These are phyloP conservation scores for Saccostrea glomerata DNA, from an alignment of 1,140 invertebrate species.

Conservation along the genomic window DNA sequence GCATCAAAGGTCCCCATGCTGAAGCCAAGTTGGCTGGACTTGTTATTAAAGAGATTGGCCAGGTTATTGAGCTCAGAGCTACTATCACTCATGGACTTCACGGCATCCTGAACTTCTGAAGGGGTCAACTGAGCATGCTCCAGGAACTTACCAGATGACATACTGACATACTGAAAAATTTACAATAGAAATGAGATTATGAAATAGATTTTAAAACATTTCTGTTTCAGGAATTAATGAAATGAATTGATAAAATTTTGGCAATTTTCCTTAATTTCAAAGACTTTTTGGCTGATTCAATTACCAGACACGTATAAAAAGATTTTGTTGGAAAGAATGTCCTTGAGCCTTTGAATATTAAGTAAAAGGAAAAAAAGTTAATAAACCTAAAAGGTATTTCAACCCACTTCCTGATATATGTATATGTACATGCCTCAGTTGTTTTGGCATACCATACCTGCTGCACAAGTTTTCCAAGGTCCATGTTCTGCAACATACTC, in stretches of 20 bases:
- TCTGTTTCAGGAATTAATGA: not conserved
- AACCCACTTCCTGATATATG: no score
- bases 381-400: no score
- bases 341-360: not conserved
- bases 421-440: not conserved
- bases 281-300: not conserved
- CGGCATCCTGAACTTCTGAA: not conserved
- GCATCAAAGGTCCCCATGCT: not conserved
- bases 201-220: not conserved
- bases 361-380: not conserved
- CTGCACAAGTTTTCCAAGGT: slow-evolving; percentile 69
- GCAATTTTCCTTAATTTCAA: no score
- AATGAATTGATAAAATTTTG: not conserved
- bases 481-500: slow-evolving; percentile 59
- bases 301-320: not conserved
- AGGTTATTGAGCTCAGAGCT: not conserved
- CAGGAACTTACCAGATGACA: not conserved
- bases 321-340: not conserved
- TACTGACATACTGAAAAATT: slow-evolving; percentile 17
- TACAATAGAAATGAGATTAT: not conserved
- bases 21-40: not conserved
- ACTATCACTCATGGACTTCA: slow-evolving; percentile 8
- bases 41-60: not conserved
- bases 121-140: slow-evolving; percentile 4
- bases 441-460: slow-evolving; percentile 48